phyloP scores from a whole-genome alignment of 2,888 invertebrate genomes.

The Hydropsyche betteni region DNA sequence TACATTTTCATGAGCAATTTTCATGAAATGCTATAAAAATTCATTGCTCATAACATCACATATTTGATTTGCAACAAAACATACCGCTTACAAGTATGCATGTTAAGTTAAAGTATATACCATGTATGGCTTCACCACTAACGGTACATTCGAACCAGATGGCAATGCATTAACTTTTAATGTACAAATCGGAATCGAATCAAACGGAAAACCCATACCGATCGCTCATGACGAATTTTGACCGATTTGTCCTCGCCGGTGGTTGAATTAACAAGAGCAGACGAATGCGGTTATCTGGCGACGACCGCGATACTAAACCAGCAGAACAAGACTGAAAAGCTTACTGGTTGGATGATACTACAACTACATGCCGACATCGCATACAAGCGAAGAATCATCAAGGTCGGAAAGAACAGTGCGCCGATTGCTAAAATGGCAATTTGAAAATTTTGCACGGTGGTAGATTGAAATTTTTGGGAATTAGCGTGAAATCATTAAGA shows the following conservation, averaged over 20 bases:
- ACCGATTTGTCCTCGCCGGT: not conserved
- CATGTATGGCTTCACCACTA: too few relatives aligned
- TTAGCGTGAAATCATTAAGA: too few relatives aligned
- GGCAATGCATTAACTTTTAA: not conserved
- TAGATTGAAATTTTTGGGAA: too few relatives aligned
- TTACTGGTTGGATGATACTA: not conserved
- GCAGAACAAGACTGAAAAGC: conserved; percentile 3
- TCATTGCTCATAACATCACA: too few relatives aligned
- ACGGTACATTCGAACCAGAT: too few relatives aligned
- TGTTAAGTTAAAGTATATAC: too few relatives aligned
- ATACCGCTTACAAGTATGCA: too few relatives aligned
- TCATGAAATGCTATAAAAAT: too few relatives aligned
- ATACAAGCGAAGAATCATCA: not conserved
- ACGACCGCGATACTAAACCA: conserved; percentile 13
- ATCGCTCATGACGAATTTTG: not conserved
- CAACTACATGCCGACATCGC: not conserved
- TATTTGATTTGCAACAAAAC: too few relatives aligned
- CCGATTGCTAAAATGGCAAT: conserved; percentile 1
- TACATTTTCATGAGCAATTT: too few relatives aligned
- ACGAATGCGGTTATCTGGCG: not conserved
- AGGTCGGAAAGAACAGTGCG: conserved; percentile 8
- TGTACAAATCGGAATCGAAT: not conserved
- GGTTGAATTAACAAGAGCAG: not conserved
- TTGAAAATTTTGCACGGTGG: too few relatives aligned
- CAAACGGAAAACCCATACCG: not conserved